Evolutionary conservation across 2,888 invertebrate species (phyloP).

Genomic region (Drosophila neutralis): DNA sequence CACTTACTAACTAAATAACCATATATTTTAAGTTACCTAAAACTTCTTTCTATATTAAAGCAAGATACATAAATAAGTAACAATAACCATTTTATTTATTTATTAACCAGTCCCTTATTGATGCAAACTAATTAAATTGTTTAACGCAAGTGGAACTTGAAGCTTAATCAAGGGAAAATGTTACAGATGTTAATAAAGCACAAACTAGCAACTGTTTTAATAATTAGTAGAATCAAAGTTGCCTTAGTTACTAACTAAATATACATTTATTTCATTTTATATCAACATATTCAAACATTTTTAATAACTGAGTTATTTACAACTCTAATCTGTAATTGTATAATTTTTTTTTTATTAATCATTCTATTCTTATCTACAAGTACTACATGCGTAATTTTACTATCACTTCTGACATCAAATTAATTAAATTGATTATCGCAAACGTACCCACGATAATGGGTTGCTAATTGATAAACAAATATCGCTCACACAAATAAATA

Average conservation of each 20-base stretch:
- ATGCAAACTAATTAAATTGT: neutral
- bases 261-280: too few relatives aligned
- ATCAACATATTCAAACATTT: neutral
- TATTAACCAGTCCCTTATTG: neutral
- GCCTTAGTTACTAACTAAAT: neutral
- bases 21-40: neutral
- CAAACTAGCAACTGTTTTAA: neutral
- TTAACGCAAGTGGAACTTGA: neutral
- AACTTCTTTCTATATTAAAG: neutral
- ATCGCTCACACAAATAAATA: neutral
- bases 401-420: neutral
- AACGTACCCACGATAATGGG: neutral
- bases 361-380: neutral
- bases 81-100: neutral
- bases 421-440: constrained; percentile 30
- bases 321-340: neutral
- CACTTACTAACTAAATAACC: neutral
- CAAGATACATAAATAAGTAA: neutral
- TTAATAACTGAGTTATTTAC: neutral
- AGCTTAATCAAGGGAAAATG: neutral
- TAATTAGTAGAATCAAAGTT: neutral
- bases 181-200: neutral
- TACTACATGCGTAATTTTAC: neutral
- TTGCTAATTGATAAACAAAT: constrained; percentile 12
- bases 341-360: too few relatives aligned